Conservation (phyloP, 2,888 invertebrate genomes). For the Lasioglossum leucozonium region DNA sequence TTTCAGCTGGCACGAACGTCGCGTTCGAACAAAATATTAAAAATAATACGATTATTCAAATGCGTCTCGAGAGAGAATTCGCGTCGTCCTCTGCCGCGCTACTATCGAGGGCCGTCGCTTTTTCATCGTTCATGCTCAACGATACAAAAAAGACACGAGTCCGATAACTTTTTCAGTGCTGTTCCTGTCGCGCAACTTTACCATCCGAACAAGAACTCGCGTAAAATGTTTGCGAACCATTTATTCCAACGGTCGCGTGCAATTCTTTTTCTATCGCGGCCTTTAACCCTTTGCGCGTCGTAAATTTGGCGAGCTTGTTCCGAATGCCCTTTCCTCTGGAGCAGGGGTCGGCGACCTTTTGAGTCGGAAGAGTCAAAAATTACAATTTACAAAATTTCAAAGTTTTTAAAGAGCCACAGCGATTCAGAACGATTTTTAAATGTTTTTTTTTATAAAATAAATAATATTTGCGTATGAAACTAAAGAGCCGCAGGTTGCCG, state of each 20-base stretch:
- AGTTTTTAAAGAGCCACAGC: too few relatives aligned
- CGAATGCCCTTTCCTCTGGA: too few relatives aligned
- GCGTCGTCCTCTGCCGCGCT: too few relatives aligned
- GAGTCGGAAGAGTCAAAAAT: too few relatives aligned
- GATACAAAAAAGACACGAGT: not conserved
- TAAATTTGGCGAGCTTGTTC: too few relatives aligned
- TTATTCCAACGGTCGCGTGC: not conserved
- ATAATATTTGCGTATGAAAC: too few relatives aligned
- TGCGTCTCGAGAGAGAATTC: not conserved
- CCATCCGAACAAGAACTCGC: not conserved
- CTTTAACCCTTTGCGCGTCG: not conserved
- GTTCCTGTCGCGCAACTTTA: not conserved
- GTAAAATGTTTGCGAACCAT: not conserved
- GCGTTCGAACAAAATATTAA: slow-evolving; percentile 3
- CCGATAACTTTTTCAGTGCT: not conserved
- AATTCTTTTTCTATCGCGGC: not conserved
- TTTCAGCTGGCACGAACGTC: not conserved
- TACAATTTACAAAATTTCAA: too few relatives aligned
- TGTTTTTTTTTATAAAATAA: too few relatives aligned
- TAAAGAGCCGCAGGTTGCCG: too few relatives aligned
- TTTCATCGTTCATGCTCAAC: not conserved
- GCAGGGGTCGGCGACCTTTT: too few relatives aligned
- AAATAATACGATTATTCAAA: not conserved
- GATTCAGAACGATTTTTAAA: too few relatives aligned
- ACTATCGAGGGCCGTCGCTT: not conserved